phyloP scores from a whole-genome alignment of 2,888 invertebrate species.

The Caenorhabditis sulstoni region DNA sequence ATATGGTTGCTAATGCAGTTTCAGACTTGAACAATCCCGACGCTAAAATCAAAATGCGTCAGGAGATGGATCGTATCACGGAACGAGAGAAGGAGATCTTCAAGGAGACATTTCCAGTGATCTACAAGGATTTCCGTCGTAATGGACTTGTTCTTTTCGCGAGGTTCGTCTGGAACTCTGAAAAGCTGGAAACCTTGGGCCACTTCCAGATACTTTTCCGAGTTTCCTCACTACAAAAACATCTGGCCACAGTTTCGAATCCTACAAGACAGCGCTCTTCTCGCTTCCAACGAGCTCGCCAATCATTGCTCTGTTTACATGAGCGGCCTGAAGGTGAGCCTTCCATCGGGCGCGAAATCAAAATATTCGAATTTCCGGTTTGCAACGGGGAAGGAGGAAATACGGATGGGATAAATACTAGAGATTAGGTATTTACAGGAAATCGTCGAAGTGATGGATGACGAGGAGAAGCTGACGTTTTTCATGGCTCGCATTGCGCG shows the following conservation, averaged over 20 bases:
- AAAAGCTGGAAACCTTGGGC: not conserved
- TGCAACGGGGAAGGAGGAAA: not conserved
- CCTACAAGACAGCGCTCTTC: conserved; percentile 70
- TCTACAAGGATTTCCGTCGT: conserved; percentile 45
- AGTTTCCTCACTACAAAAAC: conserved; percentile 74
- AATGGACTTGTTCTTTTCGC: conserved; percentile 65
- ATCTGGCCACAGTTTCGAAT: conserved; percentile 75
- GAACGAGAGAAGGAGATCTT: conserved; percentile 50
- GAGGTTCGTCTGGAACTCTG: not conserved
- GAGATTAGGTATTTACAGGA: conserved; percentile 44
- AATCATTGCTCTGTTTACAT: conserved; percentile 73
- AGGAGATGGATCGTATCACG: conserved; percentile 50
- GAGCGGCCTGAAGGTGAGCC: conserved; percentile 68
- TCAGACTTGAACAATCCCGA: conserved; percentile 57
- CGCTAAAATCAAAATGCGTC: conserved; percentile 50
- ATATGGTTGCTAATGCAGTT: conserved; percentile 18
- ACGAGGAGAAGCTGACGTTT: conserved; percentile 58
- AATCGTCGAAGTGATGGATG: conserved; percentile 65
- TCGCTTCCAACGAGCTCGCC: conserved; percentile 69
- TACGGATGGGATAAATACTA: not conserved
- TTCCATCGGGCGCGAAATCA: too few species aligned
- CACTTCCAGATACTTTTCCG: conserved; percentile 70
- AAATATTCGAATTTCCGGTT: conserved; percentile 37
- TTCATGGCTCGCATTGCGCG: conserved; percentile 65
- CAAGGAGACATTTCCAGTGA: conserved; percentile 55